Base-by-base conservation (phyloP, 2,888 invertebrate species). In the Willowsia nigromaculata region DNA sequence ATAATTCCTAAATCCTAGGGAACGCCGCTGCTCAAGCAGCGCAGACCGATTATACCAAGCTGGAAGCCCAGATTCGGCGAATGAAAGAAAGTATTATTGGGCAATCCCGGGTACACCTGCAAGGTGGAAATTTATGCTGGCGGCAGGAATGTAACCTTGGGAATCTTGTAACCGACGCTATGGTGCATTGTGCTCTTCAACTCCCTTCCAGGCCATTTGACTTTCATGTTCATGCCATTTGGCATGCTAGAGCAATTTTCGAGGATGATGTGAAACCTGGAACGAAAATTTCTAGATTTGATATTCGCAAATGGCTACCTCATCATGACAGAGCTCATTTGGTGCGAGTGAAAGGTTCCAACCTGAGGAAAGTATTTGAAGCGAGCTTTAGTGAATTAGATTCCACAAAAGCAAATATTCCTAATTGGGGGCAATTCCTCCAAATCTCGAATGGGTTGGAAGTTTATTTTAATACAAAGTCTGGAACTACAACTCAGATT, bases 391-490 rank as follows among this genome's bases (percentile, higher is more conserved):
- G 62, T 6, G 91, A 86, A 6, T 71, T 92, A 1, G n/a, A 78
- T 40, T 43, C 89, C 5, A 22, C 65, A 4, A 74, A 50, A 27
- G 33, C 33, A 33, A 74, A n/a, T 43, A 84, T 65, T 18, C 56
- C 27, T 5, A 86, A 92, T 18, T 92, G 92, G 92, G 90, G 92
- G 22, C 92, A 92, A 80, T 92, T 92, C 87, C 83, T 92, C 6
- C 92, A 92, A 90, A 90, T 92, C 40, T 92, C 92, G 33, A 91
- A 83, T 85, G 92, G 92, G n/a, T 7, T 92, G 9, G 85, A 92
- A 90, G 92, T 92, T 2, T 83, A 71, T 37, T 92, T 91, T 74
- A 18, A 53, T 13, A 37, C 71, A 9, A 83, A 74, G 1, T 18
- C 27, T 1, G 65, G 81, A 18, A 37, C 11, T 0, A 53, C 83